Conservation (phyloP, 2,113 vertebrate species). For the Labeo catla region DNA sequence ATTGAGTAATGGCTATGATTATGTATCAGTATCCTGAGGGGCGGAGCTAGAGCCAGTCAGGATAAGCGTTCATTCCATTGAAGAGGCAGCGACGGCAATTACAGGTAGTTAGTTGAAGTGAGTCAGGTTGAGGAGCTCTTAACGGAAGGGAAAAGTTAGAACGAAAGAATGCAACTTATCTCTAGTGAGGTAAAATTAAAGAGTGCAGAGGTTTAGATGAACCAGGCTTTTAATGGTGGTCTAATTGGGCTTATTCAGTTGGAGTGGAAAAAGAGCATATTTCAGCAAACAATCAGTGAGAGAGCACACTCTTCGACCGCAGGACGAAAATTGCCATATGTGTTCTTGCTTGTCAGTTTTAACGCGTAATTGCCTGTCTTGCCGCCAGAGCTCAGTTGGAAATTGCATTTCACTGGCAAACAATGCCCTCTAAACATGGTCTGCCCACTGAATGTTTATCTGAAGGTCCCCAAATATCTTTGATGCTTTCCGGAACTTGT, state of each 20-base stretch:
- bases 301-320: slow-evolving; percentile 38
- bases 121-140: slow-evolving; percentile 19
- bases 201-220: slow-evolving; percentile 29
- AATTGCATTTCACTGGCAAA: slow-evolving; percentile 55
- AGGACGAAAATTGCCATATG: slow-evolving; percentile 54
- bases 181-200: slow-evolving; percentile 24
- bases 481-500: slow-evolving; percentile 18
- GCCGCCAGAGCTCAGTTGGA: slow-evolving; percentile 51
- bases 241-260: slow-evolving; percentile 56
- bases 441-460: slow-evolving; percentile 44
- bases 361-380: slow-evolving; percentile 58
- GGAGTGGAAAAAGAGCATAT: slow-evolving; percentile 41
- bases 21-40: not conserved
- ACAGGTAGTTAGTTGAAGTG: slow-evolving; percentile 40
- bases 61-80: not conserved
- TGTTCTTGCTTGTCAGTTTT: slow-evolving; percentile 57
- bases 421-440: slow-evolving; percentile 46
- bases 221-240: slow-evolving; percentile 32
- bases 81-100: slow-evolving; percentile 10
- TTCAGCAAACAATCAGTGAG: slow-evolving; percentile 50
- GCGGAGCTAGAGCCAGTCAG: not conserved
- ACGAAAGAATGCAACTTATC: slow-evolving; percentile 23
- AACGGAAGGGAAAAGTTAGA: slow-evolving; percentile 30
- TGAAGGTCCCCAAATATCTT: slow-evolving; percentile 21
- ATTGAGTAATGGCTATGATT: slow-evolving; percentile 15